These are phyloP conservation scores for Scelioninae gen. 2 DNA, from an alignment of 2,888 invertebrate species.

Conservation along the genomic window DNA sequence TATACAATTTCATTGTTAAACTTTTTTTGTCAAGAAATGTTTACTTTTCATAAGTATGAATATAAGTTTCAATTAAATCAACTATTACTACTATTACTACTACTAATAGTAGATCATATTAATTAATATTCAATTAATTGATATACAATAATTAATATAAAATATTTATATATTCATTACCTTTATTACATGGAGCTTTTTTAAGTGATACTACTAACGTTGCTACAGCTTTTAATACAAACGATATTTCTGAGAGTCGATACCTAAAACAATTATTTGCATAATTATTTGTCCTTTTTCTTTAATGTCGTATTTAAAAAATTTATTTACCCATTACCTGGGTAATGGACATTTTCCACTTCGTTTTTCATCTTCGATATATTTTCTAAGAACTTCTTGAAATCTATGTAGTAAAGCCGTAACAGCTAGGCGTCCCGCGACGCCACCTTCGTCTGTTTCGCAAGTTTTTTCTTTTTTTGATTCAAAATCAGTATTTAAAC, in stretches of 20 bases:
- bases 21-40: no score
- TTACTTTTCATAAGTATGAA: no score
- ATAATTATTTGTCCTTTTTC: slow-evolving; percentile 16
- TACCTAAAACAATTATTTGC: slow-evolving; percentile 79
- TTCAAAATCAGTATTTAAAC: slow-evolving; percentile 76
- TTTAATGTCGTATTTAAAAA: no score
- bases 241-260: slow-evolving; percentile 95
- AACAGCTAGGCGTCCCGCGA: slow-evolving; percentile 88
- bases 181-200: slow-evolving; percentile 91
- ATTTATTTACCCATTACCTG: no score
- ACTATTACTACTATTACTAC: no score
- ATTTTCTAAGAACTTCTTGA: slow-evolving; percentile 92
- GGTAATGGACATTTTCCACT: slow-evolving; percentile 91
- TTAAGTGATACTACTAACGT: slow-evolving; percentile 94
- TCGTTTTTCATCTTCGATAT: slow-evolving; percentile 88
- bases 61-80: no score
- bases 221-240: slow-evolving; percentile 95
- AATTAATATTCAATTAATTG: no score
- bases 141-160: no score
- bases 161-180: slow-evolving; percentile 74
- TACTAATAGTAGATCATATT: no score
- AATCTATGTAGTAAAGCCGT: slow-evolving; percentile 94
- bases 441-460: slow-evolving; percentile 78
- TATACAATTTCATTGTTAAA: no score
- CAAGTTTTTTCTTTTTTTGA: slow-evolving; percentile 60